A percentile compares a stretch with the other conserved stretches of the same genome.
Evolutionary conservation across 2,797 vertebrate species (phyloP).

Genomic region (Eospalax fontanierii): DNA sequence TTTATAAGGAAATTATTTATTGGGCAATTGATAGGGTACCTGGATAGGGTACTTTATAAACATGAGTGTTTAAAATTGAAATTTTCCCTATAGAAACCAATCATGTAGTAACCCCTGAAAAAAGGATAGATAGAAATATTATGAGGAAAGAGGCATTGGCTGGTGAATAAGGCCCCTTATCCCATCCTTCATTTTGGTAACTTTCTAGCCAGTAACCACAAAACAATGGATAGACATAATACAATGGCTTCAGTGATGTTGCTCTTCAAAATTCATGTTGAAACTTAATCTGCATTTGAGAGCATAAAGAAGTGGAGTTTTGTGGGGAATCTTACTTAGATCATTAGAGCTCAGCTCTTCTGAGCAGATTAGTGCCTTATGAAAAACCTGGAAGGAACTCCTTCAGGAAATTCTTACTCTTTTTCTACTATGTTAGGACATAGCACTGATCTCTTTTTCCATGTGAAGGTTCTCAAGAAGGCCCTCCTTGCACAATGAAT

Average conservation of each 20-base stretch:
- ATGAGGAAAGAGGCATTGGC: not conserved
- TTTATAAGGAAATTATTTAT: not conserved
- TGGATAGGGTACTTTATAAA: constrained; percentile 7
- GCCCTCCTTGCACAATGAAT: not conserved
- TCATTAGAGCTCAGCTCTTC: not conserved
- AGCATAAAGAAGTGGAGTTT: not conserved
- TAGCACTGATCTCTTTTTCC: not conserved
- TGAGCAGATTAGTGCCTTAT: not conserved
- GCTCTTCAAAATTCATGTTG: not conserved
- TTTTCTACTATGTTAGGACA: not conserved
- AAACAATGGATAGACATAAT: not conserved
- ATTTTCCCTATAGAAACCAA: not conserved
- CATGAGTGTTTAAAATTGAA: not conserved
- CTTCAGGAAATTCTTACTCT: too few relatives aligned
- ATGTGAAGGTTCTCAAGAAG: not conserved
- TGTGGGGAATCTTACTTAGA: not conserved
- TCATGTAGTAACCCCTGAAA: not conserved
- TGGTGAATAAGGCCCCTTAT: not conserved
- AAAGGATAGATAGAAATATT: not conserved
- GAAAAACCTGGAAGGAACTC: not conserved
- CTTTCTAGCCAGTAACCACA: not conserved
- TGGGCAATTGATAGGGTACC: constrained; percentile 8
- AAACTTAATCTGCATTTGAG: not conserved
- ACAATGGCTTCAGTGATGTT: not conserved
- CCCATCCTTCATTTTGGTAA: not conserved